Evolutionary conservation across 2,888 invertebrate species (phyloP).

Genomic region (Phymatocera aterrima): DNA sequence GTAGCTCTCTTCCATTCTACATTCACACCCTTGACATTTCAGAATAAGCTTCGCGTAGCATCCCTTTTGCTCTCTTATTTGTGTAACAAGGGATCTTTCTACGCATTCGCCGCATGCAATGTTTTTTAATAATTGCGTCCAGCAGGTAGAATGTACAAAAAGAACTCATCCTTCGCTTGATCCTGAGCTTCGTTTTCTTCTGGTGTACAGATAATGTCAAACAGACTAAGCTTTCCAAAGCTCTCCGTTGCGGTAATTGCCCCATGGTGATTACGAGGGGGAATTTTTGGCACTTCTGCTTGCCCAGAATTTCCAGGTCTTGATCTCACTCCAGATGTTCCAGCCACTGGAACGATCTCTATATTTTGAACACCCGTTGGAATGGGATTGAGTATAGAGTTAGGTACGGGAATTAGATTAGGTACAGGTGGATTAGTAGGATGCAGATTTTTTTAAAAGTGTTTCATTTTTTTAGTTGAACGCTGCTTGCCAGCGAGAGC

Average conservation of each 20-base stretch:
- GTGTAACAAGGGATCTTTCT: no score
- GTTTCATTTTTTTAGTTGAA: not conserved
- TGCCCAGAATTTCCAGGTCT: not conserved
- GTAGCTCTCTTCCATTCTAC: no score
- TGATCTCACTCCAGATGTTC: not conserved
- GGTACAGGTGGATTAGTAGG: not conserved
- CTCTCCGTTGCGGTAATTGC: not conserved
- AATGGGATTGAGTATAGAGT: not conserved
- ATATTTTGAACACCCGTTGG: not conserved
- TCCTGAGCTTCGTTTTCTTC: no score
- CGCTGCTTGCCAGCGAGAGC: not conserved
- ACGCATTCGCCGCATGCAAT: not conserved
- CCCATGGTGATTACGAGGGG: not conserved
- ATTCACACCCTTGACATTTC: no score
- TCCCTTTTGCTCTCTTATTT: no score
- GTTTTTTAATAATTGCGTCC: not conserved
- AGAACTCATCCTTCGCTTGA: no score
- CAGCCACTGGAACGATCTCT: not conserved
- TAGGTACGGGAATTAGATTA: not conserved
- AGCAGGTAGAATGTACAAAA: not conserved
- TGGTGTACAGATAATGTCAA: no score
- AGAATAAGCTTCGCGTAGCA: no score
- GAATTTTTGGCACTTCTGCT: not conserved
- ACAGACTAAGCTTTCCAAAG: no score
- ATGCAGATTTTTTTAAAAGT: not conserved